Evolutionary conservation across 2,797 vertebrate genomes (phyloP).

Genomic region (Gadopsis marmoratus): DNA sequence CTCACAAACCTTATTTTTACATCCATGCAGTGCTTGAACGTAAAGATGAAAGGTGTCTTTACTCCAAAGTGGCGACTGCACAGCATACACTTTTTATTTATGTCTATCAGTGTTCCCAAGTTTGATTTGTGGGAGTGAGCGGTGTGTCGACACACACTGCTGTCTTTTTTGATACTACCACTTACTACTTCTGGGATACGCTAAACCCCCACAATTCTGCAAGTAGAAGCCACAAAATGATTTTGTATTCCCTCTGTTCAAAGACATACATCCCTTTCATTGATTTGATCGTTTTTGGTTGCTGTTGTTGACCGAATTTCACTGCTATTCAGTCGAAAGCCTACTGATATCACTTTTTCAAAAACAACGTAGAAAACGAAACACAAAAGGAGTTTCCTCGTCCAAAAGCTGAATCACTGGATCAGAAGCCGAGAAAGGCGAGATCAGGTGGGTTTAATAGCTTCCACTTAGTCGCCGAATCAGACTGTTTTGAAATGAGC

Average conservation of each 20-base stretch:
- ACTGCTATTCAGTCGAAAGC: neutral
- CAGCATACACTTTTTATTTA: no score
- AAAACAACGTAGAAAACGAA: neutral
- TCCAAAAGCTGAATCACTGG: neutral
- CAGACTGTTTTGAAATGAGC: neutral
- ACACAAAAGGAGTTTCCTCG: neutral
- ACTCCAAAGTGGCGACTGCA: constrained; percentile 14
- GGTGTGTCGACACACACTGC: neutral
- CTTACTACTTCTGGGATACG: neutral
- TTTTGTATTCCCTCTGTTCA: neutral
- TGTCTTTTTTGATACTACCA: neutral
- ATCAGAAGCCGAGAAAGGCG: neutral
- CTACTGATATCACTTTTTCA: neutral
- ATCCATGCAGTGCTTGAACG: constrained; percentile 20
- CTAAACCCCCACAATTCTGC: neutral
- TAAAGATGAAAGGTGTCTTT: constrained; percentile 28
- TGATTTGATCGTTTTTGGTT: neutral
- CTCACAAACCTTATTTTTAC: constrained; percentile 19
- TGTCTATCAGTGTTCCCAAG: no score
- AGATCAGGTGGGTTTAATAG: neutral
- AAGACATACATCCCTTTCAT: neutral
- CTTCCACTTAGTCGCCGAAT: neutral
- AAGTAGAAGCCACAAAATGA: neutral
- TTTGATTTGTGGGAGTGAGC: neutral
- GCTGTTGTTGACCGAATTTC: neutral